Evolutionary conservation across 2,113 vertebrate species (phyloP), one percentile per base, ranked within the genome.

Genomic region (Triplophysa siluroides): DNA sequence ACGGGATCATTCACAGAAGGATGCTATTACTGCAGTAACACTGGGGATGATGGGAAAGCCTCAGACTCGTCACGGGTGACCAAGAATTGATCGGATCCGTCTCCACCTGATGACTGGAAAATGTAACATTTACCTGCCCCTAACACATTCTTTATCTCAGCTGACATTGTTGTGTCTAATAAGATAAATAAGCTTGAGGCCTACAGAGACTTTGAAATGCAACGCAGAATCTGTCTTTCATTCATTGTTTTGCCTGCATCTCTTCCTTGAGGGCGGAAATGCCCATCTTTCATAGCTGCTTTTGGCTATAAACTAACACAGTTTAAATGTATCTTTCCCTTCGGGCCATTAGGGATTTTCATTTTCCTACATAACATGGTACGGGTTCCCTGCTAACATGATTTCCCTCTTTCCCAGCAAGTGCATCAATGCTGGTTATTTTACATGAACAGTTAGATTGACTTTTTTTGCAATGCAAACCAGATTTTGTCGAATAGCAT

Each of bases 141-240:
- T 79, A 29, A 47, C 4, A 23, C 26, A 70, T 79, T 54, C 41
- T 65, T 58, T 50, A 78, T 23, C 63, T 66, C 65, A 8, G 6
- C 29, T 78, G 76, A 66, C 64, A 78, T 78, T 58, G 58, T n/a
- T 33, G 16, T 33, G 66, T 54, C 76, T 68, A 67, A 78, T 68
- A 58, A 68, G 50, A 68, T 50, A 38, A 43, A 18, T 33, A 78
- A 5, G 76, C 63, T 50, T n/a, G 33, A 54, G 45, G 63, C 19
- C 63, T 38, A 38, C 38, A 29, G 50, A 26, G 23, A 26, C 52
- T 54, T n/a, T 67, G 47, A 33, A 47, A 54, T 50, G 13, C 29
- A 54, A 78, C 23, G 23, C 41, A 64, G 33, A 33, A 78, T 33
- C 43, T 56, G 13, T 68, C 14, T 70, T 70, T 0, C 24, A 24